Percentiles rank a stretch among this genome's conserved stretches.
Conservation (phyloP, 1,140 invertebrate species). For the Oedothorax gibbosus region DNA sequence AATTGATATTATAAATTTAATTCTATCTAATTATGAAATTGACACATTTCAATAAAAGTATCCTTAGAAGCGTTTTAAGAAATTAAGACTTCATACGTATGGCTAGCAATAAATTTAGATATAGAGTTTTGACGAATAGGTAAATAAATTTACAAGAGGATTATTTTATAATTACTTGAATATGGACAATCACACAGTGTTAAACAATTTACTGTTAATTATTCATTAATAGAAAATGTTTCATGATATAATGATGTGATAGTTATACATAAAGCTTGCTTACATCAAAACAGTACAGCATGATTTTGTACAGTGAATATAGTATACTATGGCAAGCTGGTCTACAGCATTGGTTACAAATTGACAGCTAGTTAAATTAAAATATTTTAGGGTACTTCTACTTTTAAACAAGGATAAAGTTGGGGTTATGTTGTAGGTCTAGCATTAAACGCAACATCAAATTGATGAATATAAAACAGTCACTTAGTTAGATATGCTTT, state of each 20-base stretch:
- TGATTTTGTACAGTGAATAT: conserved; percentile 58
- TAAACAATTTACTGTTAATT: conserved; percentile 19
- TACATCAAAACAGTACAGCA: conserved; percentile 43
- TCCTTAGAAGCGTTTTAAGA: no score
- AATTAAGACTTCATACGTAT: no score
- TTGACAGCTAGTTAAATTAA: conserved; percentile 35
- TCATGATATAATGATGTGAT: conserved; percentile 32
- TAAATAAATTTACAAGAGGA: no score
- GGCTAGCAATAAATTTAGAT: no score
- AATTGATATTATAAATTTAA: no score
- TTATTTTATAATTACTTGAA: neutral
- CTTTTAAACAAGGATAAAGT: conserved; percentile 18
- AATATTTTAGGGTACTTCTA: neutral
- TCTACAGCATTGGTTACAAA: conserved; percentile 53
- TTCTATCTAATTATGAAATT: no score
- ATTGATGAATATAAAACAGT: conserved; percentile 18
- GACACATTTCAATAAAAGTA: no score
- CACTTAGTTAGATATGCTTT: conserved; percentile 27
- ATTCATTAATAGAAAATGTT: conserved; percentile 41
- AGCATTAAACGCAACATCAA: conserved; percentile 8
- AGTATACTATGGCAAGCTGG: conserved; percentile 41
- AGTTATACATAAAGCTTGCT: conserved; percentile 35
- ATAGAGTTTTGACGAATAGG: no score
- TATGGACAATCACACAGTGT: conserved; percentile 4
- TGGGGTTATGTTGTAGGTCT: conserved; percentile 7